These are phyloP conservation scores for Tetrax tetrax DNA, from an alignment of 2,113 vertebrate species.

Conservation along the genomic window DNA sequence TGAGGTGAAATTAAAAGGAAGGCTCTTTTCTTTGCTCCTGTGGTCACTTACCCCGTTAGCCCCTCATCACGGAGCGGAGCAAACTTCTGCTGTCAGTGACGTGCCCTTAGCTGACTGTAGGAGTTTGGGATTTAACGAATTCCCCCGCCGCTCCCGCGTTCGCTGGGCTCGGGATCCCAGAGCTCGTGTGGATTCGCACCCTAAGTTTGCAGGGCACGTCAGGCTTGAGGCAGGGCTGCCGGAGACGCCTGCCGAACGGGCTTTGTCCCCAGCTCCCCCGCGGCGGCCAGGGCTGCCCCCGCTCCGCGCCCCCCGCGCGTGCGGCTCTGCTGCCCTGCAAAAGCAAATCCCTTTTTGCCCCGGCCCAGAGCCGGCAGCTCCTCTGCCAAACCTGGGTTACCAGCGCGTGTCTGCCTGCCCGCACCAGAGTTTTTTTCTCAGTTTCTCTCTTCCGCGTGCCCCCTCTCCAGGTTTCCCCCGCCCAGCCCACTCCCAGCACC, in stretches of 20 bases:
- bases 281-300: neutral
- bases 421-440: neutral
- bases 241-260: neutral
- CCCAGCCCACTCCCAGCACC: conserved; percentile 88
- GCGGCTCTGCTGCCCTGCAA: neutral
- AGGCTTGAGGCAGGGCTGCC: neutral
- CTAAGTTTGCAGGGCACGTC: neutral
- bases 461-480: conserved; percentile 87
- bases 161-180: neutral
- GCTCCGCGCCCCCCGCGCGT: rapidly evolving
- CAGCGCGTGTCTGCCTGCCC: rapidly evolving
- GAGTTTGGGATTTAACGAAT: neutral
- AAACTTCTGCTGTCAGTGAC: neutral
- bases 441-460: neutral
- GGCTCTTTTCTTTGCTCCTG: neutral
- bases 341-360: neutral
- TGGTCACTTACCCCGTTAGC: neutral
- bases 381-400: neutral
- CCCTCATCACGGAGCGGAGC: neutral
- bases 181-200: neutral
- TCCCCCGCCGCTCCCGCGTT: neutral
- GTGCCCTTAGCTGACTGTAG: rapidly evolving
- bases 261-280: neutral
- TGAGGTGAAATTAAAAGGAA: neutral
- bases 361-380: neutral